Evolutionary conservation across 2,888 invertebrate genomes (phyloP), one percentile per base, ranked within the genome.

Genomic region (Mythimna lalbum): DNA sequence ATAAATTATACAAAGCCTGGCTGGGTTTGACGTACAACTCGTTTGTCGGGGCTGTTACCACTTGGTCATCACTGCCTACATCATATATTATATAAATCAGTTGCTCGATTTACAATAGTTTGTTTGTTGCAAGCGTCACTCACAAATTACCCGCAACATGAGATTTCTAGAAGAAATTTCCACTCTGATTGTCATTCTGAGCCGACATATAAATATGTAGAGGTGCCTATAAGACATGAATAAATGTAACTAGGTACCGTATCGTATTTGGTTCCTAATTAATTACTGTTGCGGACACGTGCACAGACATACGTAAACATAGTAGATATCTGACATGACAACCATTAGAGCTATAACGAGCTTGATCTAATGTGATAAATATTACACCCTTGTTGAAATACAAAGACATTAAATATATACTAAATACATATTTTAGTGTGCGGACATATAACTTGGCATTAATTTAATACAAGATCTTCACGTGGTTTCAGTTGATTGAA

Each of bases 281-380:
- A 70, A 70, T 71, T 71, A 71, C 59, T 33, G 59, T 43, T 23
- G 10, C 43, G 71, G 52, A 59, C 33, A 52, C 14, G 53, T 47
- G 6, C 19, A 27, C 27, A 52, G 14, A 60, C 52, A 59, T 43
- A 53, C 10, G 1, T 69, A 31, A 9, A 5, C 50, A 19, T 19
- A 66, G 19, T 33, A 57, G 0, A 57, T 57, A 21, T 33, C 52
- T 36, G 52, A 59, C 10, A 36, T 53, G 21, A 60, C n/a, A 47
- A 61, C 33, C 43, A 53, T 60, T 70, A 70, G 17, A 33, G 33
- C 21, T 53, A 19, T 47, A 72, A 57, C 21, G 56, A 69, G 69
- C 31, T 9, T 23, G 43, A 59, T 12, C 52, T 60, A 70, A 60
- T 72, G 61, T 60, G 17, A 52, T 72, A 53, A 53, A 70, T 19